These are phyloP conservation scores for Rhogogaster chlorosoma DNA, from an alignment of 2,888 invertebrate species.

Conservation along the genomic window DNA sequence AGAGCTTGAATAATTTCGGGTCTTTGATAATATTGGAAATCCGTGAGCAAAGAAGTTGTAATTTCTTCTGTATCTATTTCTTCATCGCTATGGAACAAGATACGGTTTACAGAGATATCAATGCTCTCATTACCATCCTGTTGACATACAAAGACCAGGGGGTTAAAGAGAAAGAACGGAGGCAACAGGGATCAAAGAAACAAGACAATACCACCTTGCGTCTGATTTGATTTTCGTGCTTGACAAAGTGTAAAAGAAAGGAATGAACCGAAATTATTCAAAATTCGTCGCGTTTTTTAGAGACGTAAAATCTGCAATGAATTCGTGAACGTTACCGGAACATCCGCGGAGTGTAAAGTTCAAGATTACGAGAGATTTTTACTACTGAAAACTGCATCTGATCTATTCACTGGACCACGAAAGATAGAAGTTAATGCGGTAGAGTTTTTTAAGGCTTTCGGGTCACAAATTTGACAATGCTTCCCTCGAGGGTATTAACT, in stretches of 20 bases:
- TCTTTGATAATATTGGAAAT: background rate
- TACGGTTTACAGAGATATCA: constrained; percentile 5
- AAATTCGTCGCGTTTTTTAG: constrained; percentile 2
- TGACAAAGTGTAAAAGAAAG: background rate
- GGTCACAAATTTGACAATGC: constrained; percentile 67
- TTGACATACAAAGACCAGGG: background rate
- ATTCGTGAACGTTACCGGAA: background rate
- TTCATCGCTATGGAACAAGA: background rate
- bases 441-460: constrained; percentile 67
- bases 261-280: background rate
- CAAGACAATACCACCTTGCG: background rate
- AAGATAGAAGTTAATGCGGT: background rate
- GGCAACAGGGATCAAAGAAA: constrained; percentile 8
- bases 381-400: background rate
- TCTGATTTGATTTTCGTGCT: constrained; percentile 21
- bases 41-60: background rate
- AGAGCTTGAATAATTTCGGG: background rate
- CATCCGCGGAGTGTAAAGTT: background rate
- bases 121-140: constrained; percentile 14
- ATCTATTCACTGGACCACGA: background rate
- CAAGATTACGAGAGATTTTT: background rate
- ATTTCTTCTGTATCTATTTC: background rate
- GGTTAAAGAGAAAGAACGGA: background rate
- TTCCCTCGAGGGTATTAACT: constrained; percentile 57
- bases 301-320: background rate